Evolutionary conservation across 1,140 invertebrate genomes (phyloP), one percentile per base, ranked within the genome.

Genomic region (Yoshiicerus persimilis): DNA sequence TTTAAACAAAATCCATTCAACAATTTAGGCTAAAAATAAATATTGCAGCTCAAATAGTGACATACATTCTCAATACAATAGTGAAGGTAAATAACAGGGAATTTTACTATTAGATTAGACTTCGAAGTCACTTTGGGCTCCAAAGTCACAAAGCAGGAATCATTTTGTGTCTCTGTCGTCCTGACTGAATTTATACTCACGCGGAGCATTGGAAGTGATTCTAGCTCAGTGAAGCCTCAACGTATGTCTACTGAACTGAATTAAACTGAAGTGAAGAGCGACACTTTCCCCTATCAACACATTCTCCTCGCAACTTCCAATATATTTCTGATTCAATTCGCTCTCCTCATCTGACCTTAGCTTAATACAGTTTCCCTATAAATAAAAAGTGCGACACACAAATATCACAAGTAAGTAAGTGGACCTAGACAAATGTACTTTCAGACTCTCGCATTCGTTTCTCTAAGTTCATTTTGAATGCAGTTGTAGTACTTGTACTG

Each of bases 311-410:
- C 9, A 36, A 38, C 38, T 32, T 25, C 75, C 75, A 80, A 80
- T 80, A 32, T 36, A 80, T 36, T 80, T 80, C 75, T 80, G 75
- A 80, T 80, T 80, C 75, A 80, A 80, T 80, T 80, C 75, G 9
- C 75, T 16, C 36, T n/a, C n/a, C 75, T 80, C 75, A 80, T 80
- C 75, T 38, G 75, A 80, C 75, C 75, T 80, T 10, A 80, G 16
- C 75, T 80, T 36, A 38, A 38, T 80, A 80, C 75, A 80, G 75
- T 38, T 80, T 80, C 23, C 75, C 75, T n/a, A 38, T 38, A 80
- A 80, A 80, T 80, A 80, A 80, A 80, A 80, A 36, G 38, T 80
- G 38, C 75, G 75, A n/a, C 34, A 80, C 32, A 36, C 75, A 80
- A 80, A 80, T 80, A 80, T 38, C 75, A 38, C 13, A 80, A 23